Evolutionary conservation across 2,797 vertebrate genomes (phyloP).

Genomic region (Lepilemur septentrionalis): DNA sequence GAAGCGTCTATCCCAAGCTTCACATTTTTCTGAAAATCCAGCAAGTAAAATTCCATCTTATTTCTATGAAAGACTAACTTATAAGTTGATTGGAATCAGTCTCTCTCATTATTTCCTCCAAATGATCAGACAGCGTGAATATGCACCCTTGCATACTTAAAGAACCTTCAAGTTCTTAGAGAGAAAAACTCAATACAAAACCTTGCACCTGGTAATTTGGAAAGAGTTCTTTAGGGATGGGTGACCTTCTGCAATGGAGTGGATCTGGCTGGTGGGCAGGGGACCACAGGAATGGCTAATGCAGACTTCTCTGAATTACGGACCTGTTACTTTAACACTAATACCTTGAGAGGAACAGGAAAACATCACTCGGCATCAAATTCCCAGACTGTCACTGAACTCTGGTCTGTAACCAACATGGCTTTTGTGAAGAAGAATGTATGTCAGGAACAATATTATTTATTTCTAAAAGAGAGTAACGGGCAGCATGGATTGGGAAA

Average conservation of each 20-base stretch:
- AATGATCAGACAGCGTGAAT: not conserved
- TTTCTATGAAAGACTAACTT: not conserved
- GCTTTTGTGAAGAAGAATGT: not conserved
- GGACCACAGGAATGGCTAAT: not conserved
- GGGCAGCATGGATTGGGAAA: rapidly evolving
- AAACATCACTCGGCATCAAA: not conserved
- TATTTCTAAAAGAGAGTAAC: not conserved
- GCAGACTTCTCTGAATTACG: not conserved
- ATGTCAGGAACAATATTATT: not conserved
- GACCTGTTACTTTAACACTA: not conserved
- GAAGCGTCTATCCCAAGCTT: not conserved
- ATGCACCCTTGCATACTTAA: too few relatives aligned
- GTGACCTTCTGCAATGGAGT: not conserved
- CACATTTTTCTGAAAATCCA: not conserved
- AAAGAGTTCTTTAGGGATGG: not conserved
- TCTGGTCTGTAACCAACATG: not conserved
- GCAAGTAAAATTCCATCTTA: not conserved
- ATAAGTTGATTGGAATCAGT: not conserved
- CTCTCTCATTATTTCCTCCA: not conserved
- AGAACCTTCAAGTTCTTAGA: not conserved
- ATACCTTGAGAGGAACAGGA: not conserved
- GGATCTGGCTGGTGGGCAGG: not conserved
- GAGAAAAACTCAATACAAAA: not conserved
- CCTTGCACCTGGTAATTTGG: not conserved
- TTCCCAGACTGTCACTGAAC: not conserved